Conservation (phyloP, 2,888 invertebrate species). For the Maniola hyperantus region DNA sequence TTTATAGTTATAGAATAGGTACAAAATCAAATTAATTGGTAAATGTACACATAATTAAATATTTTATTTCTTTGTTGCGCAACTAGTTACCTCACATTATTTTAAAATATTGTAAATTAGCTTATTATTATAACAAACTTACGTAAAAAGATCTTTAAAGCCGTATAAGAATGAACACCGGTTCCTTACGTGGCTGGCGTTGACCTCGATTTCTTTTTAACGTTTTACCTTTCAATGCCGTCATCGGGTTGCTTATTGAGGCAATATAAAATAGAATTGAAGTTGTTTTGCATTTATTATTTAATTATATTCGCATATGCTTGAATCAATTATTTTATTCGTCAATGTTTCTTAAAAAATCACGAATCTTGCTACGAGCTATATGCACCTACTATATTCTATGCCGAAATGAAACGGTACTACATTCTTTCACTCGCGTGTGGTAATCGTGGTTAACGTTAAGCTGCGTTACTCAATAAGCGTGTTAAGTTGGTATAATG, state of each 20-base stretch:
- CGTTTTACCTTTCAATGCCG: constrained; percentile 79
- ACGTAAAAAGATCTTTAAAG: constrained; percentile 48
- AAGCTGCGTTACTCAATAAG: constrained; percentile 71
- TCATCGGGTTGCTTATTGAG: constrained; percentile 50
- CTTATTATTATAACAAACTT: constrained; percentile 37
- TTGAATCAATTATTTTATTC: constrained; percentile 6
- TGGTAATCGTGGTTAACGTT: constrained; percentile 74
- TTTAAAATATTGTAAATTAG: constrained; percentile 18
- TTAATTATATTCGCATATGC: not conserved
- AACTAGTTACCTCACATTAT: constrained; percentile 1
- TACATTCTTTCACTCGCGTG: constrained; percentile 68
- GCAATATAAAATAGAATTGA: constrained; percentile 28
- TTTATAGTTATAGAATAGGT: not conserved
- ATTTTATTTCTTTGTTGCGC: not conserved
- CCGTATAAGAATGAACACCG: constrained; percentile 57
- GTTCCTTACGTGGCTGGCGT: constrained; percentile 71
- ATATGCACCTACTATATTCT: constrained; percentile 49
- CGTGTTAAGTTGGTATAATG: constrained; percentile 48
- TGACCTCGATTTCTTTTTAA: constrained; percentile 83
- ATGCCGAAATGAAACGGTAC: constrained; percentile 62
- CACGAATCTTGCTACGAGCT: constrained; percentile 36
- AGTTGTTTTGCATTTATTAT: constrained; percentile 14
- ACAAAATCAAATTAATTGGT: not conserved
- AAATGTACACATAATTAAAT: not conserved
- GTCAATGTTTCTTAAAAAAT: not conserved